Percentiles rank a stretch among this genome's conserved stretches.
Evolutionary conservation across 2,797 vertebrate genomes (phyloP).

Genomic region (Molossus alvarezi): DNA sequence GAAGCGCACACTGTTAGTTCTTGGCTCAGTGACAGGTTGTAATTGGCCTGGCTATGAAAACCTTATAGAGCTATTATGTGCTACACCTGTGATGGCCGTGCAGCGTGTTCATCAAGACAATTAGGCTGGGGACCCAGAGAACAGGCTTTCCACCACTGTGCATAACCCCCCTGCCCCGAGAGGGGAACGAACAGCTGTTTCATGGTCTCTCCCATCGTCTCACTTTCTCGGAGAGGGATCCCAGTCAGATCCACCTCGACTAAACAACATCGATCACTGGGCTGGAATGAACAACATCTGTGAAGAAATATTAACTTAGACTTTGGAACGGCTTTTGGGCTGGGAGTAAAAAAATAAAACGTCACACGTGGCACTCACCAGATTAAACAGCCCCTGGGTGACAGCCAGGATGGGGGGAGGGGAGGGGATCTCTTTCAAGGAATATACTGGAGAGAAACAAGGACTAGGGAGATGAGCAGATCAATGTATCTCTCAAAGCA

Average conservation of each 20-base stretch:
- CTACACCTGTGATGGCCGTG: slow-evolving; percentile 84
- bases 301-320: slow-evolving; percentile 75
- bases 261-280: slow-evolving; percentile 58
- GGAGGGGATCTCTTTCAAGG: slow-evolving; percentile 37
- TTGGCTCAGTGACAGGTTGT: slow-evolving; percentile 86
- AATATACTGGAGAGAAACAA: slow-evolving; percentile 37
- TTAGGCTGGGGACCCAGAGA: slow-evolving; percentile 77
- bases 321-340: slow-evolving; percentile 66
- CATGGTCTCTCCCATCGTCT: slow-evolving; percentile 62
- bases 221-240: slow-evolving; percentile 78
- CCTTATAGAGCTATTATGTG: slow-evolving; percentile 83
- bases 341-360: neutral
- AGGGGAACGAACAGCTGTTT: slow-evolving; percentile 84
- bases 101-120: slow-evolving; percentile 82
- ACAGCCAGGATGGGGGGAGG: neutral
- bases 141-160: slow-evolving; percentile 50
- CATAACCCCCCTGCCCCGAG: slow-evolving; percentile 74
- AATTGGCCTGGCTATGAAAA: slow-evolving; percentile 85
- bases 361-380: neutral
- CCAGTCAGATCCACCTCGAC: slow-evolving; percentile 67
- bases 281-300: slow-evolving; percentile 66
- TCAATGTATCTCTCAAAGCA: neutral
- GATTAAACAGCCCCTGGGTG: slow-evolving; percentile 15
- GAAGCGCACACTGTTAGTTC: slow-evolving; percentile 76
- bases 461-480: neutral